Evolutionary conservation across 2,888 invertebrate genomes (phyloP).

Genomic region (Sturmia bella): DNA sequence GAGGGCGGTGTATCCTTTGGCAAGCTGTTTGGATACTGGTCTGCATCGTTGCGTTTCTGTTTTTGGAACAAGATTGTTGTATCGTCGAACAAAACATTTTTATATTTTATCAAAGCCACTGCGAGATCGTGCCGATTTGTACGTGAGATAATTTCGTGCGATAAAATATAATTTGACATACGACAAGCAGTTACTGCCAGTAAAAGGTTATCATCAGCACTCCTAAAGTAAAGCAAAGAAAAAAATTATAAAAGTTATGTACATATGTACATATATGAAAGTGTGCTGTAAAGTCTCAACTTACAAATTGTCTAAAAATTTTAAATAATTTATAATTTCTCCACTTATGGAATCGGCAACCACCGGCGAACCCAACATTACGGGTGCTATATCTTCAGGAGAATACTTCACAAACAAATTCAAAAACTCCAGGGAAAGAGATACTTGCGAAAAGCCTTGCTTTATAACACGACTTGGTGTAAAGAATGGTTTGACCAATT

Average conservation of each 20-base stretch:
- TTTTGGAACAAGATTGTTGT: conserved; percentile 73
- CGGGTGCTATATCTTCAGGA: conserved; percentile 77
- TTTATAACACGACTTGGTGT: conserved; percentile 73
- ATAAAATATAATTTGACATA: conserved; percentile 79
- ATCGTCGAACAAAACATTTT: conserved; percentile 80
- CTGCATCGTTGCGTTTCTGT: conserved; percentile 61
- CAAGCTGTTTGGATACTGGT: conserved; percentile 22
- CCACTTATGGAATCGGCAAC: conserved; percentile 79
- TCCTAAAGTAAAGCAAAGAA: conserved; percentile 62
- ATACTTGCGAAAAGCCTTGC: conserved; percentile 75
- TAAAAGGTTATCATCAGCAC: conserved; percentile 77
- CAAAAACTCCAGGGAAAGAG: conserved; percentile 78
- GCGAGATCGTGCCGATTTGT: conserved; percentile 77
- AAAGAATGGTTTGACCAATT: conserved; percentile 76
- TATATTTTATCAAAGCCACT: conserved; percentile 77
- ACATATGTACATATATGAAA: background rate
- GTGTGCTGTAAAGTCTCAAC: conserved; percentile 60
- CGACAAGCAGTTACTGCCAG: conserved; percentile 80
- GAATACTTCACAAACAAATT: conserved; percentile 80
- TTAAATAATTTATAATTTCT: conserved; percentile 78
- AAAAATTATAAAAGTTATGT: background rate
- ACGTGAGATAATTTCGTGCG: conserved; percentile 76
- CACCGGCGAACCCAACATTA: conserved; percentile 79
- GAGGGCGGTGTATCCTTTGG: conserved; percentile 34
- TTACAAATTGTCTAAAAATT: conserved; percentile 76